Conservation (phyloP, 2,888 invertebrate species). For the Eilema griseolum region DNA sequence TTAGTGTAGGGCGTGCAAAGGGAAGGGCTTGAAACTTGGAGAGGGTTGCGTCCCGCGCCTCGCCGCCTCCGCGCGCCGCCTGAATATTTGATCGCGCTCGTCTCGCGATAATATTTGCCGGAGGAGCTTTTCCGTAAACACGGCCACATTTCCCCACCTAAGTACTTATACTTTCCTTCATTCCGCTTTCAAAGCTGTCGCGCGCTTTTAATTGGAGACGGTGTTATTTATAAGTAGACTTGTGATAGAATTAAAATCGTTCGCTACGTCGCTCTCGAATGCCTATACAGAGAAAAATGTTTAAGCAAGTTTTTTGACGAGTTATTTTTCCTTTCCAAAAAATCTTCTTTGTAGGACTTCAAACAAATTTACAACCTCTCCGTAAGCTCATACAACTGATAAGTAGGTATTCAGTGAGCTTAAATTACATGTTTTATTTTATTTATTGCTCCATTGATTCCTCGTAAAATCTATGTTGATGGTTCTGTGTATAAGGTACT, state of each 20-base stretch:
- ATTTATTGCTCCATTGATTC: conserved; percentile 50
- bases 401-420: conserved; percentile 58
- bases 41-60: conserved; percentile 86
- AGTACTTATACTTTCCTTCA: conserved; percentile 79
- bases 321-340: conserved; percentile 74
- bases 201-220: conserved; percentile 83
- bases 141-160: conserved; percentile 81
- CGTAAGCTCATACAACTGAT: conserved; percentile 61
- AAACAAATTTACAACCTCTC: conserved; percentile 74
- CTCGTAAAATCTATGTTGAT: conserved; percentile 21
- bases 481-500: conserved; percentile 11
- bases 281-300: conserved; percentile 68
- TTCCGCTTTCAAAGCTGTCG: conserved; percentile 82
- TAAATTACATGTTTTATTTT: conserved; percentile 56
- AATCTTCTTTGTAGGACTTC: conserved; percentile 77
- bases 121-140: conserved; percentile 85
- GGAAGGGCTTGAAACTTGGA: conserved; percentile 88
- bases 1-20: conserved; percentile 89
- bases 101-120: conserved; percentile 86
- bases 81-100: conserved; percentile 86
- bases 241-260: conserved; percentile 84
- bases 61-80: conserved; percentile 77
- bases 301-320: conserved; percentile 79
- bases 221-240: conserved; percentile 83
- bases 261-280: conserved; percentile 79